These are phyloP conservation scores for Dinocampus coccinellae DNA, from an alignment of 2,888 invertebrate genomes.

Conservation along the genomic window DNA sequence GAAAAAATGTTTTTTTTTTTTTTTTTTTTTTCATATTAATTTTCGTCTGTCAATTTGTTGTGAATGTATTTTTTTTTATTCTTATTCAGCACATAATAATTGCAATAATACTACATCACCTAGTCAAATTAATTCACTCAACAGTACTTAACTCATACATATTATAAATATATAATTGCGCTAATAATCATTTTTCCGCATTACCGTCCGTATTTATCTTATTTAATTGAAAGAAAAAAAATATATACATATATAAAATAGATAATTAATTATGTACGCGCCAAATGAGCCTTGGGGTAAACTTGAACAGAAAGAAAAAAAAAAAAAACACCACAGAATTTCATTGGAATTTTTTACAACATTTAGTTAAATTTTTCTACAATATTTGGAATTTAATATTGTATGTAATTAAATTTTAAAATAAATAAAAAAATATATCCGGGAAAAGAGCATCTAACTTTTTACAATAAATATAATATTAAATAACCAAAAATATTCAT, in stretches of 20 bases:
- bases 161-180: not conserved
- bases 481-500: not conserved
- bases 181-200: not conserved
- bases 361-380: not conserved
- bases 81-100: constrained; percentile 2
- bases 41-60: constrained; percentile 54
- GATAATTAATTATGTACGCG: not conserved
- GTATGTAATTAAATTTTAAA: not conserved
- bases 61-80: constrained; percentile 51
- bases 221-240: not conserved
- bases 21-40: too few species aligned
- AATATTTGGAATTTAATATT: not conserved
- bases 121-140: constrained; percentile 12
- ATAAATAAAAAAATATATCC: not conserved
- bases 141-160: not conserved
- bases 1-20: constrained; percentile 37
- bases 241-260: too few species aligned
- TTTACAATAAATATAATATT: not conserved
- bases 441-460: not conserved
- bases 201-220: constrained; percentile 15
- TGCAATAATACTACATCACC: constrained; percentile 11
- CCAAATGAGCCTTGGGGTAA: not conserved
- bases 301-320: not conserved
- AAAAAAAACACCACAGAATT: too few species aligned
- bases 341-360: constrained; percentile 17